These are phyloP conservation scores for Zelleria hepariella DNA, from an alignment of 2,888 invertebrate species.

Conservation along the genomic window DNA sequence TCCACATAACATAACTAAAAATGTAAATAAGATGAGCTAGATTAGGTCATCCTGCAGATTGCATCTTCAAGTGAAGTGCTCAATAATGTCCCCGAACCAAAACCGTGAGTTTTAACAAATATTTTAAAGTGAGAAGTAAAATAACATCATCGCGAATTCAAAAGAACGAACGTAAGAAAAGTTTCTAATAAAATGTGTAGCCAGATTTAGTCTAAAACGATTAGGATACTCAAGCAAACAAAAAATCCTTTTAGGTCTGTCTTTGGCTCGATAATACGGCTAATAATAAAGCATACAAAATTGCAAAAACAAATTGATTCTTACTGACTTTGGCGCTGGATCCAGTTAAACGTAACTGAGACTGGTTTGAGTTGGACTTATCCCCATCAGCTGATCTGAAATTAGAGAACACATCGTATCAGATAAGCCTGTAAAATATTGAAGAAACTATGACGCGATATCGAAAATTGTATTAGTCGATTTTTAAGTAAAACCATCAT, in stretches of 20 bases:
- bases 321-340: constrained; percentile 98
- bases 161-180: not conserved
- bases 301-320: constrained; percentile 79
- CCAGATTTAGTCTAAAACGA: not conserved
- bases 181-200: not conserved
- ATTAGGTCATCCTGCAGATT: too few species aligned
- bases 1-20: too few species aligned
- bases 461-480: too few species aligned
- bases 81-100: too few species aligned
- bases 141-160: not conserved
- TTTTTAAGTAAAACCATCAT: too few species aligned
- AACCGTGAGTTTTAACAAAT: too few species aligned
- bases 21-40: too few species aligned
- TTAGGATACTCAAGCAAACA: not conserved
- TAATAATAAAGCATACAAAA: constrained; percentile 24
- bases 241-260: not conserved
- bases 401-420: constrained; percentile 18
- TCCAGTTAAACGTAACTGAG: constrained; percentile 71
- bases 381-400: constrained; percentile 69
- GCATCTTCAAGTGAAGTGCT: too few species aligned
- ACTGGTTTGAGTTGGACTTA: constrained; percentile 65
- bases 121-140: too few species aligned
- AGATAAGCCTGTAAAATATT: too few species aligned
- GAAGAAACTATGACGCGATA: too few species aligned
- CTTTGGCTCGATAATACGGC: not conserved